Conservation (phyloP, 2,888 invertebrate species). For the Coelogynopora nodosa region DNA sequence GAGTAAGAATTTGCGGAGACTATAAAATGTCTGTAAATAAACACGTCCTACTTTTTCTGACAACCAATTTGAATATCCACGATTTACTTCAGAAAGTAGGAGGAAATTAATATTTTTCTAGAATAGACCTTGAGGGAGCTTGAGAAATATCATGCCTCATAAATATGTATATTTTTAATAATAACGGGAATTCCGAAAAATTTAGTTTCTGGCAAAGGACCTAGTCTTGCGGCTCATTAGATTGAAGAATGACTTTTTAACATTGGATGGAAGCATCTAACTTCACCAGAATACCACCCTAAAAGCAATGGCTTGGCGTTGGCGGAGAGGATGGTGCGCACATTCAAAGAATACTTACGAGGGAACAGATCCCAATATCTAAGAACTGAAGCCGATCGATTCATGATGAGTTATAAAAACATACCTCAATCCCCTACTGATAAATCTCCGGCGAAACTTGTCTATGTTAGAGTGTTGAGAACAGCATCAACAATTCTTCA, state of each 20-base stretch:
- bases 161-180: too few species aligned
- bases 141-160: too few species aligned
- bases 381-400: not conserved
- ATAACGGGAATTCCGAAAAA: conserved; percentile 3
- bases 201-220: not conserved
- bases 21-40: too few species aligned
- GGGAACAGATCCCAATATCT: not conserved
- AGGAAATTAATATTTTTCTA: too few species aligned
- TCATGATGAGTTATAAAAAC: conserved; percentile 2
- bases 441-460: not conserved
- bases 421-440: conserved; percentile 21
- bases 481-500: conserved; percentile 29
- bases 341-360: conserved; percentile 33
- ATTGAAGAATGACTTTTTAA: conserved; percentile 21
- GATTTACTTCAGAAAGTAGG: too few species aligned
- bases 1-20: too few species aligned
- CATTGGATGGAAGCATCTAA: conserved; percentile 29
- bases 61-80: too few species aligned
- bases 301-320: conserved; percentile 15
- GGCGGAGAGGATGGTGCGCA: conserved; percentile 27
- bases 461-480: not conserved
- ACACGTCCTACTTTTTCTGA: too few species aligned
- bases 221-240: not conserved
- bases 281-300: conserved; percentile 31
- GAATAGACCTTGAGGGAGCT: too few species aligned